Evolutionary conservation across 2,797 vertebrate species (phyloP), one percentile per base, ranked within the genome.

Genomic region (Tokudaia tokunoshimensis): DNA sequence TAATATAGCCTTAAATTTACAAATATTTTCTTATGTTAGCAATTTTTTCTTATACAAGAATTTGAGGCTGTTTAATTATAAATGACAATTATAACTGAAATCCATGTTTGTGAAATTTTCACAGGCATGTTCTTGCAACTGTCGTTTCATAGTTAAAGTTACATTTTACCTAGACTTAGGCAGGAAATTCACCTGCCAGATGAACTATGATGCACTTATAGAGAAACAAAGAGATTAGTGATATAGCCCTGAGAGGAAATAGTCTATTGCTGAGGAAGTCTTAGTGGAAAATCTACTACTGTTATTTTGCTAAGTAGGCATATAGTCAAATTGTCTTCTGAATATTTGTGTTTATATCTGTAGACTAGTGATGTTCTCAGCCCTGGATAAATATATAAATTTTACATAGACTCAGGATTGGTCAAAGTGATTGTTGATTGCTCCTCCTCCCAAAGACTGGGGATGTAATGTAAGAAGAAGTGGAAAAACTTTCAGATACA

Each of bases 1-100:
- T 94, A 87, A 95, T 78, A 52, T 41, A 41, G 41, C 41, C 41
- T 41, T 41, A 41, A 41, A 41, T 41, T 95, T 92, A 83, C 79
- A 61, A 72, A 76, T 0, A 47, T 94, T 84, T 94, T 92, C 79
- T 19, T 78, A 89, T 79, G 88, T 22, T 31, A 88, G 57, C 29
- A 79, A 89, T 55, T n/a, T 81, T 94, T 84, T 4, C 52, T 94
- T 50, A 65, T n/a, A 41, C 17, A 91, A n/a, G 20, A 78, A 10
- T 91, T 65, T 84, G 34, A 93, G 47, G 89, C 6, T 4, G 37
- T 91, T 91, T 87, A 93, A 74, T 2, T 85, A 24, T 19, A 82
- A 70, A 88, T 50, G 20, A 41, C 50, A 82, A 37, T 72, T 9
- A 55, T 82, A 63, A 76, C 37, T 91, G 1, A 41, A 65, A 82